phyloP scores from a whole-genome alignment of 2,888 invertebrate species.

The Elmis aenea region DNA sequence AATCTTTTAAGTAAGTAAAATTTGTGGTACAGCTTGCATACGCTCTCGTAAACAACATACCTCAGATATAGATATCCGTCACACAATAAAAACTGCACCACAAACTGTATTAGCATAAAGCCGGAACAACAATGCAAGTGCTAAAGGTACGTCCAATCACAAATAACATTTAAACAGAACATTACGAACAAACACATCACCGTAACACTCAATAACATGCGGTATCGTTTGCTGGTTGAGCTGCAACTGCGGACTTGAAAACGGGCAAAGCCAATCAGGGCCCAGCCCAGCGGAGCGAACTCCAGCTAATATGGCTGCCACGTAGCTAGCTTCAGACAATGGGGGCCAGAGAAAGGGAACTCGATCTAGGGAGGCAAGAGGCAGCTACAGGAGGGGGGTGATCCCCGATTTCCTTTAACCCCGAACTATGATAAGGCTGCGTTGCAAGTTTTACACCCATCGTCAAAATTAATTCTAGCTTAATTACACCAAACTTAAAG shows the following conservation, averaged over 20 bases:
- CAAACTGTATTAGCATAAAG: neutral
- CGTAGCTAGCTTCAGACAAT: slow-evolving; percentile 42
- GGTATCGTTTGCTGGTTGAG: slow-evolving; percentile 34
- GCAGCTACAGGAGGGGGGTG: slow-evolving; percentile 37
- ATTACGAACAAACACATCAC: slow-evolving; percentile 36
- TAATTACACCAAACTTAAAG: too few species aligned
- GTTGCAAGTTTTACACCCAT: slow-evolving; percentile 17
- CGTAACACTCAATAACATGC: slow-evolving; percentile 33
- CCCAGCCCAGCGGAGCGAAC: slow-evolving; percentile 46
- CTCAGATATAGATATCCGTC: slow-evolving; percentile 16
- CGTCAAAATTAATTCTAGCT: neutral
- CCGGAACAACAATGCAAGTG: too few species aligned
- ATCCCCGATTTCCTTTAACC: slow-evolving; percentile 39
- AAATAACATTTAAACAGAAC: slow-evolving; percentile 33
- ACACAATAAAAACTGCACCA: slow-evolving; percentile 11
- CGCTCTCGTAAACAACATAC: slow-evolving; percentile 9
- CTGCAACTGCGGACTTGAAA: slow-evolving; percentile 43
- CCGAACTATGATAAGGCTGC: slow-evolving; percentile 37
- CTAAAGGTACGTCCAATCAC: slow-evolving; percentile 31
- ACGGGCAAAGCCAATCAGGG: slow-evolving; percentile 49
- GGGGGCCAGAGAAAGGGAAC: slow-evolving; percentile 47
- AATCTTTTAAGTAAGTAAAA: too few species aligned
- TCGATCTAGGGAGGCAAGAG: slow-evolving; percentile 35
- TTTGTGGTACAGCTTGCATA: slow-evolving; percentile 14
- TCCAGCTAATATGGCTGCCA: slow-evolving; percentile 50